These are phyloP conservation scores for Rhinophrynus dorsalis DNA, from an alignment of 2,797 vertebrate genomes.

Conservation along the genomic window DNA sequence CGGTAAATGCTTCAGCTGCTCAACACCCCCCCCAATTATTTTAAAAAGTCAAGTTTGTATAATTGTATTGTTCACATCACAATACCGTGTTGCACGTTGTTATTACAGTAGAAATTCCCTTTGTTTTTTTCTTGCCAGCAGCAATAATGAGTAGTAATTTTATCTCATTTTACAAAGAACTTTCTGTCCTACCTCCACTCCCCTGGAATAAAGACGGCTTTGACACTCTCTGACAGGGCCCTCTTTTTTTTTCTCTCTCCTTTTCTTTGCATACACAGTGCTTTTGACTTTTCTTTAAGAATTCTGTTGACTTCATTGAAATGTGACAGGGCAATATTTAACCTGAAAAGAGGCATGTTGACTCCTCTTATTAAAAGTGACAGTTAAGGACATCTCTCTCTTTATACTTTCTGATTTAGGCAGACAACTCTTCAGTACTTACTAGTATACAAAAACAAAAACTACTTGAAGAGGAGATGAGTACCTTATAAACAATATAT, in stretches of 20 bases:
- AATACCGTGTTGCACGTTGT: constrained; percentile 83
- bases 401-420: constrained; percentile 92
- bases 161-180: constrained; percentile 82
- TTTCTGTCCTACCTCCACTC: constrained; percentile 75
- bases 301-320: constrained; percentile 95
- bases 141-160: constrained; percentile 94
- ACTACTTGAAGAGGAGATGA: constrained; percentile 80
- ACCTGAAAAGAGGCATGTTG: constrained; percentile 94
- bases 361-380: constrained; percentile 95
- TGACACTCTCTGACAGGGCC: constrained; percentile 93
- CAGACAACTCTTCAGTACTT: constrained; percentile 89
- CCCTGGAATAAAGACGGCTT: constrained; percentile 80
- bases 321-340: constrained; percentile 95
- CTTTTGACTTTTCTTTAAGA: constrained; percentile 87
- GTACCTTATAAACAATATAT: constrained; percentile 96
- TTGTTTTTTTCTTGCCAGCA: constrained; percentile 89
- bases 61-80: constrained; percentile 77
- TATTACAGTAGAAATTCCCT: constrained; percentile 79
- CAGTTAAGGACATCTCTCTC: constrained; percentile 92
- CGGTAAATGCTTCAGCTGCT: constrained; percentile 2
- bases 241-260: constrained; percentile 62
- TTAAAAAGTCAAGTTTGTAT: constrained; percentile 74
- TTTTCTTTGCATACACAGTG: constrained; percentile 86
- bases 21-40: constrained; percentile 56
- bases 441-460: constrained; percentile 93